Evolutionary conservation across 1,140 invertebrate species (phyloP).

Genomic region (Anthonomus grandis): DNA sequence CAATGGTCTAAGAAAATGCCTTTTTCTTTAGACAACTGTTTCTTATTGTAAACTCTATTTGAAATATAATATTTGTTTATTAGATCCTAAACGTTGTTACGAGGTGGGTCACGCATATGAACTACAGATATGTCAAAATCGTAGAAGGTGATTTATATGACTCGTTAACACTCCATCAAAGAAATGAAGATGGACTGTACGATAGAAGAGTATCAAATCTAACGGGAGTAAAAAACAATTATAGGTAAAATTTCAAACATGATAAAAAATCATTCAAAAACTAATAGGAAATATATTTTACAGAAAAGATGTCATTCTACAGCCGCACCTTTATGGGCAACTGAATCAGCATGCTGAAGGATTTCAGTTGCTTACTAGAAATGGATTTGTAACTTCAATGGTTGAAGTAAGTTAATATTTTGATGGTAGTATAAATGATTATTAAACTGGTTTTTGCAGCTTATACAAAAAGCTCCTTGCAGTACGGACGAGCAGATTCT

Average conservation of each 20-base stretch:
- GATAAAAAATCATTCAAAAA: neutral
- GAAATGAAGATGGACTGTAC: constrained; percentile 76
- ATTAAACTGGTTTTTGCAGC: constrained; percentile 32
- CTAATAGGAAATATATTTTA: constrained; percentile 12
- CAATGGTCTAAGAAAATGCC: too few species aligned
- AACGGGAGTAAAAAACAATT: constrained; percentile 28
- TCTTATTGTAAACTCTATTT: neutral
- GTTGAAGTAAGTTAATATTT: constrained; percentile 47
- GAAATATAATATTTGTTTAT: neutral
- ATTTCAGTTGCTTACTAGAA: constrained; percentile 59
- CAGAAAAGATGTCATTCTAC: constrained; percentile 62
- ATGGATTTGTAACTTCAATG: constrained; percentile 49
- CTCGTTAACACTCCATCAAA: constrained; percentile 78
- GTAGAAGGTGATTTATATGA: constrained; percentile 87
- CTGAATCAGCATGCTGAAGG: constrained; percentile 76
- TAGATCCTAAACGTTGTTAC: constrained; percentile 62
- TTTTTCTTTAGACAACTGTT: neutral
- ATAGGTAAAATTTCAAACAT: constrained; percentile 7
- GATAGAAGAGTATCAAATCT: constrained; percentile 56
- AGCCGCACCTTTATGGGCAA: constrained; percentile 86
- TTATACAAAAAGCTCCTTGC: constrained; percentile 51
- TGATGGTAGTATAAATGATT: neutral
- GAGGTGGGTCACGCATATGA: constrained; percentile 72
- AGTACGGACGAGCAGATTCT: constrained; percentile 63
- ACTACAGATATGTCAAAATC: constrained; percentile 80